Base-by-base conservation (phyloP, 2,888 invertebrate genomes). In the Hesperia comma region DNA sequence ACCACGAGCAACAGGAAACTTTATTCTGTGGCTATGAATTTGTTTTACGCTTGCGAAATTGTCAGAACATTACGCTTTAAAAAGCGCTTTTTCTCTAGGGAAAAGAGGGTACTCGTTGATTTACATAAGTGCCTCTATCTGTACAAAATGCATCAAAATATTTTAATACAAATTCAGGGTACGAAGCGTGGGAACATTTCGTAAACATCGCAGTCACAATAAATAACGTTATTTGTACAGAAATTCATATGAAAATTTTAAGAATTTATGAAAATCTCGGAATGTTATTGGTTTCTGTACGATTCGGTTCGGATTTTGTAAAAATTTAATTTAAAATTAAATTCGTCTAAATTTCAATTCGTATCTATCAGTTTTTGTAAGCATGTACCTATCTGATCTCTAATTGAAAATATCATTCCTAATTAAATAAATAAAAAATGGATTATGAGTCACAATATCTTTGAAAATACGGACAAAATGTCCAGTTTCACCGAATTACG, bases 11-110 rank as follows among this genome's bases (percentile, higher is more conserved):
- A 58, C 43, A 58, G 51, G 21, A 37, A 61, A 51, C 21, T 49
- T 14, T 33, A 49, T 19, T 49, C 51, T 19, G 37, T 2, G 19
- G 19, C 51, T 51, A 14, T 60, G 37, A 61, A 61, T 61, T 61
- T 61, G 51, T 51, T 61, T 61, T 61, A 61, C 32, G 49, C 51
- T 51, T 32, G 61, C 61, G 21, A 61, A 61, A 51, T 49, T 51
- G 19, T 37, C 61, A 51, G 49, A 61, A 46, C 17, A 17, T 61
- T 61, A 61, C 51, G 17, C 37, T 8, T 26, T 19, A 60, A 32
- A 61, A 61, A 61, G 21, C 17, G 46, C 37, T 26, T 43, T 43
- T 61, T 61, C 61, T 51, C 49, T 61, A 1, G 37, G 61, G 61
- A 37, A 51, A 17, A 17, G 46, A 46, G 46, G 17, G 46, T 17